Conservation (phyloP, 2,113 vertebrate species). For the Apteryx mantelli region DNA sequence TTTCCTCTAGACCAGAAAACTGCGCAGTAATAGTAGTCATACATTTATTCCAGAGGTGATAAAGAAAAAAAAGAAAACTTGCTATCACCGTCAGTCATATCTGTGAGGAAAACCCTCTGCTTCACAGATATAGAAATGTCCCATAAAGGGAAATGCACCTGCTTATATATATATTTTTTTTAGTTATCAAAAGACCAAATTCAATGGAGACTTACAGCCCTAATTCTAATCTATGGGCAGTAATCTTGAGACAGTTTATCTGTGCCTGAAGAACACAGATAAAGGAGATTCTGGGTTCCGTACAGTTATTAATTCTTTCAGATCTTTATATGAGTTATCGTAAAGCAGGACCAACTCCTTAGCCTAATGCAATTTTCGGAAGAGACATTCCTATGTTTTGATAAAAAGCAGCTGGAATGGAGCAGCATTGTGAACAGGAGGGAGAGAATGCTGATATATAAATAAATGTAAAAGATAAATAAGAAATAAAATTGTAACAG, state of each 20-base stretch:
- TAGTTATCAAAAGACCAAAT: background rate
- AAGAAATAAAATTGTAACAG: background rate
- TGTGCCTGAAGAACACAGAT: background rate
- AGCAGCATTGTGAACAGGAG: background rate
- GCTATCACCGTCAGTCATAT: background rate
- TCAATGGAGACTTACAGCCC: background rate
- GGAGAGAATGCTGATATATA: background rate
- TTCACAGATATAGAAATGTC: background rate
- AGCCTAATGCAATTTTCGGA: background rate
- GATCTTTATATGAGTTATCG: background rate
- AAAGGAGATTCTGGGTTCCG: background rate
- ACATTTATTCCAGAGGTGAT: background rate
- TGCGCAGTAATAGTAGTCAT: background rate
- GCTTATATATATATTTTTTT: accelerated
- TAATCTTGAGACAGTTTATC: background rate
- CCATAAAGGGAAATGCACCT: background rate
- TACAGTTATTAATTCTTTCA: background rate
- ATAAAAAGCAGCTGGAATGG: background rate
- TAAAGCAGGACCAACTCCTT: background rate
- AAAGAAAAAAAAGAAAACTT: background rate
- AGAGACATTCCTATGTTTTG: background rate
- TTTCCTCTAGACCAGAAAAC: background rate
- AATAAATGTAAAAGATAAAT: background rate
- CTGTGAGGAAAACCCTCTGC: background rate
- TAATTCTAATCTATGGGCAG: background rate